Evolutionary conservation across 64 coral and sea anemone genomes (phyloP).

Genomic region (Stichodactyla mertensii): DNA sequence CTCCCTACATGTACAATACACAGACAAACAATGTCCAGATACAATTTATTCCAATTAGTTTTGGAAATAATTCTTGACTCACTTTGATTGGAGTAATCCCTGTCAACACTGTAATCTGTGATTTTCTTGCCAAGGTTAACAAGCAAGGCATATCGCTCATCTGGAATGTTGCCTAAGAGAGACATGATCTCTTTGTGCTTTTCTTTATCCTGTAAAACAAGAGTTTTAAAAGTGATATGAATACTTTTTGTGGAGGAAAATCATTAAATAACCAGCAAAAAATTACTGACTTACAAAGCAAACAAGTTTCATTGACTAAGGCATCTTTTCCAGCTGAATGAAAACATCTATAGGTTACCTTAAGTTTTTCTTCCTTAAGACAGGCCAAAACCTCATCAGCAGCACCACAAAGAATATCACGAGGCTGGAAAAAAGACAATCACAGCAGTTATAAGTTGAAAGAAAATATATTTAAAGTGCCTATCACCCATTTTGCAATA

Average conservation of each 20-base stretch:
- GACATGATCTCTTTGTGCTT: slow-evolving; percentile 89
- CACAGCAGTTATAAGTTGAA: neutral
- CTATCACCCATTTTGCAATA: no score
- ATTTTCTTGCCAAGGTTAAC: slow-evolving; percentile 99
- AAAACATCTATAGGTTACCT: slow-evolving; percentile 34
- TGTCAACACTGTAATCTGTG: slow-evolving; percentile 88
- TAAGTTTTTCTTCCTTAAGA: slow-evolving; percentile 92
- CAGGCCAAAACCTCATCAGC: slow-evolving; percentile 90
- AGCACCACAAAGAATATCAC: slow-evolving; percentile 94
- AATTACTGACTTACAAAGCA: neutral
- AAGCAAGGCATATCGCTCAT: slow-evolving; percentile 85
- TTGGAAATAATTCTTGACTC: neutral
- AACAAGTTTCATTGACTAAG: neutral
- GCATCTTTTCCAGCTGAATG: neutral
- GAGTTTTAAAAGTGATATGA: neutral
- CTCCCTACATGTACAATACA: neutral
- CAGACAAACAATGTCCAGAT: no score
- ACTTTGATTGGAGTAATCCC: slow-evolving; percentile 83
- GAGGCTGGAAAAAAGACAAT: slow-evolving; percentile 36
- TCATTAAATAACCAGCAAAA: no score
- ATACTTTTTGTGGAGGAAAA: no score
- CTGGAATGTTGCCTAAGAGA: slow-evolving; percentile 80
- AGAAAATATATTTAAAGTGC: neutral
- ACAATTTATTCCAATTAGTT: no score
- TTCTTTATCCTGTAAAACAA: slow-evolving; percentile 74